Base-by-base conservation (phyloP, 2,797 vertebrate genomes). In the Anguilla megastoma region DNA sequence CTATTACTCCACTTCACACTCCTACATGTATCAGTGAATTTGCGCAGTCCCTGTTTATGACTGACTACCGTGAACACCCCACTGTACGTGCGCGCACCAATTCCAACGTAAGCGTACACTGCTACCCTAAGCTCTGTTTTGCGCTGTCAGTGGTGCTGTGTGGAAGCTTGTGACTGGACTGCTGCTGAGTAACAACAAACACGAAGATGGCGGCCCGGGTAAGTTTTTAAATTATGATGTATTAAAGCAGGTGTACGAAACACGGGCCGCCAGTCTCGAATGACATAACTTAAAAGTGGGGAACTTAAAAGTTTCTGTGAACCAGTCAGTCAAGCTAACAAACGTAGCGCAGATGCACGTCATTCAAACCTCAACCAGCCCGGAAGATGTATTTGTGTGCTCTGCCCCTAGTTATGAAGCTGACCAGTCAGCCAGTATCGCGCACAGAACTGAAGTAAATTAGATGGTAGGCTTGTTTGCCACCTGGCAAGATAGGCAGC, bases 141-240 rank as follows among this genome's bases (percentile, higher is more conserved):
- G 21, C 21, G 63, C 85, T 86, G 85, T 69, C 85, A 71, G 60
- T 69, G 63, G 27, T 54, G 52, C 52, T 84, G 50, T 24, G 83
- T 56, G 2, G 30, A 14, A 50, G 85, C 45, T 71, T 86, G 36
- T n/a, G n/a, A 48, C 60, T n/a, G 24, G 2, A 7, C 63, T 69
- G 58, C 41, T 12, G 7, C 60, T 50, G 41, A 86, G 85, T 36
- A 48, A 69, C 85, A 86, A 86, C 63, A 74, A 86, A 52, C 89
- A 41, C 87, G 84, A 93, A 89, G 89, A 95, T 95, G 95, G 86
- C 90, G 33, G 33, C 87, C 52, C 93, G 93, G 94, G 95, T 95
- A 89, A 95, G 95, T 94, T 52, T 50, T 79, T 33, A 84, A 10
- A 48, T 0, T 88, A 18, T 85, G n/a, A 33, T 85, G 50, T 76